Conservation (phyloP, 2,888 invertebrate genomes). For the Aporophyla lueneburgensis region DNA sequence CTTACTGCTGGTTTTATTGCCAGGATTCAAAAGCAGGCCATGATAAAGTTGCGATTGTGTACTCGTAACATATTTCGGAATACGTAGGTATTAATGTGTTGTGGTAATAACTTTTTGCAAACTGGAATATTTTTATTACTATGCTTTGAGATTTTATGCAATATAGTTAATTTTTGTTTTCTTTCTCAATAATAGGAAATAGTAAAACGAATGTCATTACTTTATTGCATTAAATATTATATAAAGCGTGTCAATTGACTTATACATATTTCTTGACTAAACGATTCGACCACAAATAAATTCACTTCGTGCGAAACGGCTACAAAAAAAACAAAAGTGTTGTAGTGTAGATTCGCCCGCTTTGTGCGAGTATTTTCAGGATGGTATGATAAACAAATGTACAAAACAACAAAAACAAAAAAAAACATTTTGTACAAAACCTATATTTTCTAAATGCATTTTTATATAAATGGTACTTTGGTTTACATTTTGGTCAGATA, state of each 20-base stretch:
- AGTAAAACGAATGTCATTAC: too few species aligned
- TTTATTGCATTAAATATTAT: too few species aligned
- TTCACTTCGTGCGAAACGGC: too few species aligned
- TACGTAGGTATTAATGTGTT: neutral
- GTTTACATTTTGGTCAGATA: slow-evolving; percentile 51
- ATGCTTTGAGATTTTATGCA: neutral
- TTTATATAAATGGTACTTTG: slow-evolving; percentile 62
- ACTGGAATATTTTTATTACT: neutral
- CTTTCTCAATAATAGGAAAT: too few species aligned
- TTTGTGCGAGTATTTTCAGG: too few species aligned
- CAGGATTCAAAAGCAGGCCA: slow-evolving; percentile 63
- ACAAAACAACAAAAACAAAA: neutral
- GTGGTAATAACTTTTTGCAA: neutral
- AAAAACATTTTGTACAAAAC: slow-evolving; percentile 52
- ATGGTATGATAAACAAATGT: neutral
- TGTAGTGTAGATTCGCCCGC: too few species aligned
- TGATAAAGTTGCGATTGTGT: slow-evolving; percentile 29
- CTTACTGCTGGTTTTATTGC: slow-evolving; percentile 74
- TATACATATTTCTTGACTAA: too few species aligned
- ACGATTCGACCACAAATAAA: too few species aligned
- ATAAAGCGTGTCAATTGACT: too few species aligned
- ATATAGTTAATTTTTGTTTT: too few species aligned
- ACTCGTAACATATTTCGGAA: slow-evolving; percentile 13
- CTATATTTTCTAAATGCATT: slow-evolving; percentile 69
- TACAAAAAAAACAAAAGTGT: too few species aligned